phyloP scores from a whole-genome alignment of 1,140 invertebrate genomes.

The Agraylea sexmaculata region DNA sequence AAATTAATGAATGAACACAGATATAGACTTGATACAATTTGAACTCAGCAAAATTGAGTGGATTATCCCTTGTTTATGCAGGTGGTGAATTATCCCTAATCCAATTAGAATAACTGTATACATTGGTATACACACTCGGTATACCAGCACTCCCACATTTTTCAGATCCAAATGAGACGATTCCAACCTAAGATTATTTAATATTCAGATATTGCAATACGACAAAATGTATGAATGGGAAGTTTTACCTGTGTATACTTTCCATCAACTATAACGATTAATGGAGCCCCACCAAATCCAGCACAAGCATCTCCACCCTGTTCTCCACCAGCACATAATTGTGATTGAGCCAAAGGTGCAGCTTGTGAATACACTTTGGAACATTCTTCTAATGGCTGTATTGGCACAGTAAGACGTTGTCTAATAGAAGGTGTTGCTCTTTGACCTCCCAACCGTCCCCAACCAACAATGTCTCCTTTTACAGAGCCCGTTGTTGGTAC shows the following conservation, averaged over 20 bases:
- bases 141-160: slow-evolving; percentile 54
- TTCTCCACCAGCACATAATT: slow-evolving; percentile 57
- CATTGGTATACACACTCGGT: slow-evolving; percentile 55
- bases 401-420: slow-evolving; percentile 42
- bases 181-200: slow-evolving; percentile 45
- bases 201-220: background rate
- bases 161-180: slow-evolving; percentile 58
- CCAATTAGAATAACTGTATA: slow-evolving; percentile 55
- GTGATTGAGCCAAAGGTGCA: slow-evolving; percentile 45
- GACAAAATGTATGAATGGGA: background rate
- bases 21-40: too few species aligned
- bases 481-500: slow-evolving; percentile 19
- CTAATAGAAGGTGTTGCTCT: slow-evolving; percentile 25
- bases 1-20: too few species aligned
- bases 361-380: slow-evolving; percentile 40
- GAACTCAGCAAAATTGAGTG: too few species aligned
- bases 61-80: too few species aligned
- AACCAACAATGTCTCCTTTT: slow-evolving; percentile 35
- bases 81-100: slow-evolving; percentile 53
- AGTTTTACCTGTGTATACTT: slow-evolving; percentile 45
- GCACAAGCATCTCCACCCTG: slow-evolving; percentile 52
- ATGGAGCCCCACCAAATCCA: slow-evolving; percentile 56
- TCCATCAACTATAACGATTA: slow-evolving; percentile 44
- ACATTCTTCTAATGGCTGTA: slow-evolving; percentile 40
- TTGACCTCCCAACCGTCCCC: slow-evolving; percentile 37